Evolutionary conservation across 2,888 invertebrate species (phyloP), one percentile per base, ranked within the genome.

Genomic region (Norana najaformis): DNA sequence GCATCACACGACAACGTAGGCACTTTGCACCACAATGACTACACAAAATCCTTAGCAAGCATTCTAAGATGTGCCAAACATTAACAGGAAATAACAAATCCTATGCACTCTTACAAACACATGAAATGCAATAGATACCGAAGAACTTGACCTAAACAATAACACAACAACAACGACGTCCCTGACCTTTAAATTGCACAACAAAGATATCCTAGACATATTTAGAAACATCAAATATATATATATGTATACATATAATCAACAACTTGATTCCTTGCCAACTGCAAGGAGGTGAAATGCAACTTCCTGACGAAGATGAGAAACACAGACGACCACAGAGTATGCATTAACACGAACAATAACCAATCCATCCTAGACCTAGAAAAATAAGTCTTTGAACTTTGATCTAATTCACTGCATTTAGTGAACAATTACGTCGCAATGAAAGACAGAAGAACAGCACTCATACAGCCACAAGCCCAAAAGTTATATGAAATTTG

Each of bases 171-270:
- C 69, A 69, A n/a, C n/a, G 30, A n/a, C n/a, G 11, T 69, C 69
- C 69, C 69, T 69, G 30, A n/a, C 69, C 69, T 69, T n/a, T 30
- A 13, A 30, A 69, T n/a, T 69, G 69, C 69, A 69, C 69, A 69
- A 69, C n/a, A 8, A 0, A n/a, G n/a, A 69, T 69, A 13, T n/a
- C 69, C 69, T 69, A 69, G n/a, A 69, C 69, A n/a, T n/a, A 69
- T n/a, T 69, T 69, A 69, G 69, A 69, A 69, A 69, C n/a, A 69
- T n/a, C n/a, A n/a, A 69, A n/a, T n/a, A 69, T n/a, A 69, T 69
- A 69, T n/a, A 11, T 47, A 11, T 30, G 16, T 16, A 23, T 53
- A 69, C 16, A 69, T 8, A 13, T n/a, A 69, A 5, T 69, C 69
- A 69, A 69, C 69, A 69, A 69, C 69, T n/a, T 1, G 30, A 69